Evolutionary conservation across 2,888 invertebrate genomes (phyloP).

Genomic region (Drosophila sordidula): DNA sequence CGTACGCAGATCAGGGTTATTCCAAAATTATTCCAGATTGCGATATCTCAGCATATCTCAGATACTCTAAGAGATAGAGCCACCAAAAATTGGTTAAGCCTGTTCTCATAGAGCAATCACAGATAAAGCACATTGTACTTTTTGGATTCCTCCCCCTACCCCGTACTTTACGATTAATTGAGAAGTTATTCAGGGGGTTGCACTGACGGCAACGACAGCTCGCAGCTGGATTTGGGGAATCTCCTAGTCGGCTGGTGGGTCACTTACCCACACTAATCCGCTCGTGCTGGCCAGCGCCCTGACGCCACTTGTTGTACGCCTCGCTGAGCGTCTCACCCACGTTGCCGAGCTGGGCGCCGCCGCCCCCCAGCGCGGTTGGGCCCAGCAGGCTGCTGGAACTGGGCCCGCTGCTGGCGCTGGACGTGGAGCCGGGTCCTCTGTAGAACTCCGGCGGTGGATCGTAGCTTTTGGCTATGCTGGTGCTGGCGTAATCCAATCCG

Average conservation of each 20-base stretch:
- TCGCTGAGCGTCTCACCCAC: constrained; percentile 59
- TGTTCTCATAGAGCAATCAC: too few relatives aligned
- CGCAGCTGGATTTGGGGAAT: too few relatives aligned
- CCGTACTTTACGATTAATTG: too few relatives aligned
- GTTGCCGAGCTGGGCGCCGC: constrained; percentile 42
- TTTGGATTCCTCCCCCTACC: too few relatives aligned
- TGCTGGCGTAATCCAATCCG: constrained; percentile 60
- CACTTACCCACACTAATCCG: constrained; percentile 82
- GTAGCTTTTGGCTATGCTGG: constrained; percentile 74
- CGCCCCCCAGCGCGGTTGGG: not conserved
- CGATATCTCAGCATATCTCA: too few relatives aligned
- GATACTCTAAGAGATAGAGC: too few relatives aligned
- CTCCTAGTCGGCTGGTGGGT: not conserved
- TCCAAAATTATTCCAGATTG: too few relatives aligned
- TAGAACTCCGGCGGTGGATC: constrained; percentile 83
- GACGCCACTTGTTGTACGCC: constrained; percentile 75
- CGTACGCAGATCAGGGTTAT: too few relatives aligned
- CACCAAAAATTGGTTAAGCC: too few relatives aligned
- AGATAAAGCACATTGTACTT: too few relatives aligned
- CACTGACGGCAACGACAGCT: too few relatives aligned
- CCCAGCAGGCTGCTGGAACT: constrained; percentile 4
- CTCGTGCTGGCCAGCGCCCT: constrained; percentile 61
- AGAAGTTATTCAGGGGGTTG: too few relatives aligned
- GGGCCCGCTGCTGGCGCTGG: constrained; percentile 12
- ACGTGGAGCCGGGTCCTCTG: constrained; percentile 68